Percentiles rank a stretch among this genome's conserved stretches.
Conservation (phyloP, 2,888 invertebrate species). For the Ceramica pisi region DNA sequence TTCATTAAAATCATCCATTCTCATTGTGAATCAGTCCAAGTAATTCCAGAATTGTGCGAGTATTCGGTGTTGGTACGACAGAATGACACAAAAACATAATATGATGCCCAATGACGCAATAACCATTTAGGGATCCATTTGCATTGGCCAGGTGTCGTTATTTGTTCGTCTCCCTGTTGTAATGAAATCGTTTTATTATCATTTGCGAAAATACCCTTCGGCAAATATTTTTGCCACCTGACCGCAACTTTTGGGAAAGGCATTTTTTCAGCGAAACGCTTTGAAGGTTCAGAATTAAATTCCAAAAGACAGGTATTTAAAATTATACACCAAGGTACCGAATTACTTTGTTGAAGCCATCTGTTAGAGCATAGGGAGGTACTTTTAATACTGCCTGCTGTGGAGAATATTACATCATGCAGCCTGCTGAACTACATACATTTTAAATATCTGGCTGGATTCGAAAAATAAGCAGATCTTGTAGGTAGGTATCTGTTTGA, state of each 20-base stretch:
- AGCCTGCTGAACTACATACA: background rate
- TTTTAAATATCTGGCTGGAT: too few relatives aligned
- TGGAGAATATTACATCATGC: background rate
- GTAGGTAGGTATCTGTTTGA: background rate
- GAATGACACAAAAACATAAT: slow-evolving; percentile 43
- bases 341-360: background rate
- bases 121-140: slow-evolving; percentile 53
- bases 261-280: background rate
- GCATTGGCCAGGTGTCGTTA: slow-evolving; percentile 55
- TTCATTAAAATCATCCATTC: background rate
- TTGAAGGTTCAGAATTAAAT: background rate
- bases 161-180: slow-evolving; percentile 31
- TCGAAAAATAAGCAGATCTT: background rate
- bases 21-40: slow-evolving; percentile 27
- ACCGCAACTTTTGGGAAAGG: slow-evolving; percentile 12
- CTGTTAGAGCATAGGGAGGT: background rate
- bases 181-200: slow-evolving; percentile 48
- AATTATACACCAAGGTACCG: background rate
- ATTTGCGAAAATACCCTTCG: slow-evolving; percentile 38
- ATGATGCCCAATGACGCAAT: slow-evolving; percentile 51
- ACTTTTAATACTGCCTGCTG: background rate
- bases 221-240: background rate
- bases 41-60: slow-evolving; percentile 18
- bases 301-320: background rate
- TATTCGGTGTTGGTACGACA: slow-evolving; percentile 35